These are phyloP conservation scores for Neodiprion fabricii DNA, from an alignment of 1,140 invertebrate species.

Conservation along the genomic window DNA sequence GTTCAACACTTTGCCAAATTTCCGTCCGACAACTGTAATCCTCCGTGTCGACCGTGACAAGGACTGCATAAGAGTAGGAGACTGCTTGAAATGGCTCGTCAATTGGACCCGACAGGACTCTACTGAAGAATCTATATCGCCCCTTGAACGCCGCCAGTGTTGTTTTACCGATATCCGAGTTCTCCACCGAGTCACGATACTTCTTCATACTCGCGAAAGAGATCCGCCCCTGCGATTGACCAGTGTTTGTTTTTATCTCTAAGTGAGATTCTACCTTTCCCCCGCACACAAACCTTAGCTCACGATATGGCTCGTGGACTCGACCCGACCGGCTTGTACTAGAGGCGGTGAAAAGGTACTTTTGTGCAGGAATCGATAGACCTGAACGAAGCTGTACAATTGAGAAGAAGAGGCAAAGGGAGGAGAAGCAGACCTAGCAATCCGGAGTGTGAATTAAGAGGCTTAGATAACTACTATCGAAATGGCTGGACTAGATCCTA, in stretches of 20 bases:
- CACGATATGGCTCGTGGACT: not conserved
- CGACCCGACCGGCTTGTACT: conserved; percentile 6
- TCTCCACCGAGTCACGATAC: too few species aligned
- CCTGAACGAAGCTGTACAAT: not conserved
- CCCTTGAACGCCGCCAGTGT: not conserved
- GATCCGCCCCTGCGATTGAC: too few species aligned
- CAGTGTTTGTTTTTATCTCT: too few species aligned
- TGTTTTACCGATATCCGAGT: too few species aligned
- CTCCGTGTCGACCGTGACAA: conserved; percentile 42
- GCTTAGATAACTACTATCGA: not conserved
- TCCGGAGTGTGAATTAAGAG: too few species aligned
- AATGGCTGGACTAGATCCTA: conserved; percentile 48
- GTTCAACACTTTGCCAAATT: too few species aligned
- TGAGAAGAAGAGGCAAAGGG: not conserved
- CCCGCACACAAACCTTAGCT: too few species aligned
- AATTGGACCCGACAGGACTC: conserved; percentile 57
- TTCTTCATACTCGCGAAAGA: too few species aligned
- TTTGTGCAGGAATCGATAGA: not conserved
- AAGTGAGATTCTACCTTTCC: too few species aligned
- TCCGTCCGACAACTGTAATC: too few species aligned
- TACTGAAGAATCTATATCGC: conserved; percentile 43
- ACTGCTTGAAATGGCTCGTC: conserved; percentile 13
- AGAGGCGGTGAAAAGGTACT: not conserved
- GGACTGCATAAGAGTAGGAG: conserved; percentile 20
- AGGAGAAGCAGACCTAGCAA: too few species aligned